phyloP scores from a whole-genome alignment of 1,140 invertebrate species.

The Drosophila lacteicornis region DNA sequence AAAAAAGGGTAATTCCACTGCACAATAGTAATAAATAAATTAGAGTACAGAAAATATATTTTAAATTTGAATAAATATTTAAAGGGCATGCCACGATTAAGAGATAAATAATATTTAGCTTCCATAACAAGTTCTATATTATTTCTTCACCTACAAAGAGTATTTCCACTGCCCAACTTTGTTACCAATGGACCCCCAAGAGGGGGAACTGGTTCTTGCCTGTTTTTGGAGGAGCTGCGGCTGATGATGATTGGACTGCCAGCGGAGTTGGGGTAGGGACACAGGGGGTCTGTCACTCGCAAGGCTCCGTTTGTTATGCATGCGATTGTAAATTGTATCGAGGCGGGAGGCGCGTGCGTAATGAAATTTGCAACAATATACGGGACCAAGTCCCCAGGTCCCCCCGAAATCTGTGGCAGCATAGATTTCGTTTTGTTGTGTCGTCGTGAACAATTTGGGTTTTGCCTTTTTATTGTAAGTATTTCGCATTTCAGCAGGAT shows the following conservation, averaged over 20 bases:
- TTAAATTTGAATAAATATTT: background rate
- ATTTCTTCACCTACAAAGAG: slow-evolving; percentile 2
- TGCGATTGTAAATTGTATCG: slow-evolving; percentile 77
- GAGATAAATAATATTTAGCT: no score
- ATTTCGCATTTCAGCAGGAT: slow-evolving; percentile 62
- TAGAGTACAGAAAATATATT: background rate
- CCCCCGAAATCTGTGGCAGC: slow-evolving; percentile 26
- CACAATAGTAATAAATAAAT: no score
- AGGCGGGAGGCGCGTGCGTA: slow-evolving; percentile 61
- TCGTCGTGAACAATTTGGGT: slow-evolving; percentile 63
- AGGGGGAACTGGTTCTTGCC: slow-evolving; percentile 22
- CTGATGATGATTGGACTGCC: slow-evolving; percentile 27
- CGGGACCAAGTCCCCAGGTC: slow-evolving; percentile 26
- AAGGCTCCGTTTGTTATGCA: slow-evolving; percentile 68
- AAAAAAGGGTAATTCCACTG: no score
- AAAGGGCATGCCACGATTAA: background rate
- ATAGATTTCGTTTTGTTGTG: slow-evolving; percentile 63
- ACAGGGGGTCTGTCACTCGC: slow-evolving; percentile 59
- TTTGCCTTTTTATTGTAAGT: slow-evolving; percentile 75
- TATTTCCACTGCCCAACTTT: background rate
- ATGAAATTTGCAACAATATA: slow-evolving; percentile 78
- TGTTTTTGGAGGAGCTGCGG: slow-evolving; percentile 16
- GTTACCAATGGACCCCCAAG: background rate
- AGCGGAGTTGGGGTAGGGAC: background rate
- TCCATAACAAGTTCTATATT: no score